Evolutionary conservation across 1,140 invertebrate genomes (phyloP).

Genomic region (Drosophila murphyi): DNA sequence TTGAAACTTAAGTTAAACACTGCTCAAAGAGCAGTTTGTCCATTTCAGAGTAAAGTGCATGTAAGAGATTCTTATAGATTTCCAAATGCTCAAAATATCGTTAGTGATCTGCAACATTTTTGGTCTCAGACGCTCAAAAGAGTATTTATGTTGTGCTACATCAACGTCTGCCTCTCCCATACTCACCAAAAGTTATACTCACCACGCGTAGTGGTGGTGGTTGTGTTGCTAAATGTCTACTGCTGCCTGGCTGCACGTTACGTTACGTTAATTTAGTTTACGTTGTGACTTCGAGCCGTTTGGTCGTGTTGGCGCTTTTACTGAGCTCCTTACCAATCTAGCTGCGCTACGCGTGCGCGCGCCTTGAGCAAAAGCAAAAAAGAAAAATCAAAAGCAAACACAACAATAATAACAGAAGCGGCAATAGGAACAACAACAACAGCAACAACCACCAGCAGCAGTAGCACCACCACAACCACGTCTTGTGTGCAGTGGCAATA

Average conservation of each 20-base stretch:
- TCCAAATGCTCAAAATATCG: too few species aligned
- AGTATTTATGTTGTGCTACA: constrained; percentile 6
- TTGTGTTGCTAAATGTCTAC: constrained; percentile 3
- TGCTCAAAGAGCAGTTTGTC: too few species aligned
- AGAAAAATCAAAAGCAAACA: constrained; percentile 31
- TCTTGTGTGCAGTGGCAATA: constrained; percentile 33
- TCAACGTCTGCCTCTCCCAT: constrained; percentile 1
- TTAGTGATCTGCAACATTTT: neutral
- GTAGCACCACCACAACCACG: constrained; percentile 13
- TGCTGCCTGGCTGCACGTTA: constrained; percentile 8
- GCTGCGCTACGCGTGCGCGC: constrained; percentile 66
- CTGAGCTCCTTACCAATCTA: constrained; percentile 17
- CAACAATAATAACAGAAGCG: constrained; percentile 38
- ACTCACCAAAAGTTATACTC: constrained; percentile 22
- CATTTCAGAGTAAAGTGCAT: too few species aligned
- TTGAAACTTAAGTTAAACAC: too few species aligned
- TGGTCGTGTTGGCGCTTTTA: constrained; percentile 45
- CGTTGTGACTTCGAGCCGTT: constrained; percentile 61
- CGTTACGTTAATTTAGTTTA: constrained; percentile 59
- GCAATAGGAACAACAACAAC: constrained; percentile 30
- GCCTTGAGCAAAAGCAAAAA: constrained; percentile 41
- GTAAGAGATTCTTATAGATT: too few species aligned
- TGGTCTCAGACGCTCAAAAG: neutral
- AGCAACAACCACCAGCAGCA: constrained; percentile 6
- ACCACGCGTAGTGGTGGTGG: constrained; percentile 27